These are phyloP conservation scores for Dioctria rufipes DNA, from an alignment of 2,888 invertebrate species.

Conservation along the genomic window DNA sequence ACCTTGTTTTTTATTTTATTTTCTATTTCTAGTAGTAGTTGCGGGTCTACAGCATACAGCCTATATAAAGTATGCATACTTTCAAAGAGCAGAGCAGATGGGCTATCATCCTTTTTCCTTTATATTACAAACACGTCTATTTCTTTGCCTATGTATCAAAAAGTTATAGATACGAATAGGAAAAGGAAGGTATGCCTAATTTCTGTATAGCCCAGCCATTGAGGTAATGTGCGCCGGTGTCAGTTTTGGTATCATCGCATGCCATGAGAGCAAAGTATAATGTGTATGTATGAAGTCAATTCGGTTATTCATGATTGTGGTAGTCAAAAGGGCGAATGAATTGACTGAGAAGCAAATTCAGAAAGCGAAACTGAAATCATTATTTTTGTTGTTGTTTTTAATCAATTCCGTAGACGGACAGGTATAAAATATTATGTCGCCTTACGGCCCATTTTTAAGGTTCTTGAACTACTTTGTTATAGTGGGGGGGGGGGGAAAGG, in stretches of 20 bases:
- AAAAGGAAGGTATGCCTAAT: not conserved
- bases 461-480: slow-evolving; percentile 38
- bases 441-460: slow-evolving; percentile 43
- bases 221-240: slow-evolving; percentile 23
- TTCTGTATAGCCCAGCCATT: not conserved
- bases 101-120: slow-evolving; percentile 11
- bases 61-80: too few relatives aligned
- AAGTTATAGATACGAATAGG: not conserved
- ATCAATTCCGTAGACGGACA: slow-evolving; percentile 49
- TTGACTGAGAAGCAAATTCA: slow-evolving; percentile 46
- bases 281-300: not conserved
- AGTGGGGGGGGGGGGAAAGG: too few relatives aligned
- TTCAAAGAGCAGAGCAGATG: not conserved
- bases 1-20: not conserved
- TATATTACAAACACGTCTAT: slow-evolving; percentile 5
- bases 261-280: not conserved
- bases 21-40: not conserved
- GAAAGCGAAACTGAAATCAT: slow-evolving; percentile 53
- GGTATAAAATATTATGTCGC: slow-evolving; percentile 50
- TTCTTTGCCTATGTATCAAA: not conserved
- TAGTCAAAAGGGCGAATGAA: slow-evolving; percentile 28
- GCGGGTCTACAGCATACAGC: not conserved
- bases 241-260: not conserved
- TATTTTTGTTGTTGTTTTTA: not conserved
- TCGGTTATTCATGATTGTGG: not conserved